These are phyloP conservation scores for Cacoxenus indagator DNA, from an alignment of 2,888 invertebrate genomes.

Conservation along the genomic window DNA sequence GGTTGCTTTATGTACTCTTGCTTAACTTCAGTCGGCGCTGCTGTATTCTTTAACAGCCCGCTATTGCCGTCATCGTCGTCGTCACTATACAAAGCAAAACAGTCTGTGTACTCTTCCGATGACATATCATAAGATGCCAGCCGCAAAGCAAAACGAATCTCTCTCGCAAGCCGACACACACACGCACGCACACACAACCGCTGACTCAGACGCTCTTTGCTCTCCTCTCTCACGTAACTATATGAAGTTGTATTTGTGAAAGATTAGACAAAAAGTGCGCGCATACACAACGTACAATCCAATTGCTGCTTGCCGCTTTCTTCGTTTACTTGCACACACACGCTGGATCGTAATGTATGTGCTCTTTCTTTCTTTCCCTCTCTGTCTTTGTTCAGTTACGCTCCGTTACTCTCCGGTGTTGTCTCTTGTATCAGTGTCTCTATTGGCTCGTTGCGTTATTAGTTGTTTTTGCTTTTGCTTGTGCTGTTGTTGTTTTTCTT, in stretches of 20 bases:
- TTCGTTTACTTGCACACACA: not conserved
- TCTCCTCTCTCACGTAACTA: not conserved
- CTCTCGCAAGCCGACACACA: conserved; percentile 12
- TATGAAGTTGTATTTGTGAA: not conserved
- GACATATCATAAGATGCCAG: conserved; percentile 89
- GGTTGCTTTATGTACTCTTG: conserved; percentile 73
- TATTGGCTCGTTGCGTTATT: conserved; percentile 15
- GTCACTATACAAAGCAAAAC: conserved; percentile 90
- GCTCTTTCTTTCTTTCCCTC: not conserved
- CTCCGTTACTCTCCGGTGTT: not conserved
- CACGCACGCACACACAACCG: not conserved
- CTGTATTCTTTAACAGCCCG: conserved; percentile 88
- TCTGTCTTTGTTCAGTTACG: not conserved
- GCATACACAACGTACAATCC: not conserved
- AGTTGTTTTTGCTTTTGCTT: conserved; percentile 4
- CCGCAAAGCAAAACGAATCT: conserved; percentile 65
- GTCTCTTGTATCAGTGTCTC: conserved; percentile 3
- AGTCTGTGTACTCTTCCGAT: conserved; percentile 96
- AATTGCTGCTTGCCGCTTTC: not conserved
- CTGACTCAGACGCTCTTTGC: not conserved
- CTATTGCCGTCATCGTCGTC: conserved; percentile 73
- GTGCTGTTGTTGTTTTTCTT: conserved; percentile 2
- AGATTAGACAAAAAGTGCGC: not conserved
- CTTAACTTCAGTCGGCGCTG: conserved; percentile 35
- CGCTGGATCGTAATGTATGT: not conserved